These are phyloP conservation scores for Actinemys pallida DNA, from an alignment of 2,113 vertebrate genomes.

Conservation along the genomic window DNA sequence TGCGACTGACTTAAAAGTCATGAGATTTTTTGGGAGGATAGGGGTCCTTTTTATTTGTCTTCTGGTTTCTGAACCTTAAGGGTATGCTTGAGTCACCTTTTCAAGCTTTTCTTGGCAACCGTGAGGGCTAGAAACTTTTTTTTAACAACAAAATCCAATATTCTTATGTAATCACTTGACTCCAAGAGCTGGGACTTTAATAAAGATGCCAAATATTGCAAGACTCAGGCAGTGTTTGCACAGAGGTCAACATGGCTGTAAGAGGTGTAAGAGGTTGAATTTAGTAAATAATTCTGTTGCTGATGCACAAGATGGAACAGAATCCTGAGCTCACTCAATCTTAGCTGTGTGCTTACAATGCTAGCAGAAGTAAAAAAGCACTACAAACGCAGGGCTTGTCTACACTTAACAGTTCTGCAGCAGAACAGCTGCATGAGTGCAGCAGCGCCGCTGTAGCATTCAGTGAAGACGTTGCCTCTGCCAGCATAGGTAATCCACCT, in stretches of 20 bases:
- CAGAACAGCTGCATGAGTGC: too few relatives aligned
- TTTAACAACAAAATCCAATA: not conserved
- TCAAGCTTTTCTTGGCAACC: not conserved
- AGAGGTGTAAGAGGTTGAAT: not conserved
- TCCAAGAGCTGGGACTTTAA: not conserved
- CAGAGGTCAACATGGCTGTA: not conserved
- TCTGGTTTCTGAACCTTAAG: not conserved
- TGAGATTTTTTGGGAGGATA: not conserved
- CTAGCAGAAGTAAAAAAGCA: not conserved
- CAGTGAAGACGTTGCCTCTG: not conserved
- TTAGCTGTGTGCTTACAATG: not conserved
- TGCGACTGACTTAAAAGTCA: not conserved
- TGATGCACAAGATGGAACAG: slow-evolving; percentile 13
- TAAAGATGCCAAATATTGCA: not conserved
- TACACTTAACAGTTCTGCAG: not conserved
- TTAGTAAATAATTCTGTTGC: slow-evolving; percentile 8
- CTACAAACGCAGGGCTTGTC: not conserved
- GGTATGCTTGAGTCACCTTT: fast-evolving
- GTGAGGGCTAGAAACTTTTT: not conserved
- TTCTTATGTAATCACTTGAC: not conserved
- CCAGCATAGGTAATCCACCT: not conserved
- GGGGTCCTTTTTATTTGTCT: not conserved
- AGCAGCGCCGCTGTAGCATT: not conserved
- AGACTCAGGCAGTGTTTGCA: fast-evolving
- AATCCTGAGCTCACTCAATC: not conserved